Evolutionary conservation across 2,113 vertebrate genomes (phyloP).

Genomic region (Boleophthalmus pectinirostris): DNA sequence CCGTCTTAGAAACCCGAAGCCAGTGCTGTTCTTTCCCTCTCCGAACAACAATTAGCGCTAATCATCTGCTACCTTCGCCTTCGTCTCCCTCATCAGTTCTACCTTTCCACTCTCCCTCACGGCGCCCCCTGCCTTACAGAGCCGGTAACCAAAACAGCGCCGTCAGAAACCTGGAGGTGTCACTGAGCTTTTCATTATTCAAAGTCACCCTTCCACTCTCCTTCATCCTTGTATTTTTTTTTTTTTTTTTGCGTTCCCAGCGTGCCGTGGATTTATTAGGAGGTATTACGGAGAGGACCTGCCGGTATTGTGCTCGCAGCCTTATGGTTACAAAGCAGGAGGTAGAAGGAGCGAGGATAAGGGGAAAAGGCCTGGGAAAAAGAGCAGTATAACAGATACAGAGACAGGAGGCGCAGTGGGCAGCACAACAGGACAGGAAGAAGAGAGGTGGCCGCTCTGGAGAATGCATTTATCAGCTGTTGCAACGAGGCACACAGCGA

Average conservation of each 20-base stretch:
- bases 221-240: constrained; percentile 37
- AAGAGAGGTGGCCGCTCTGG: background rate
- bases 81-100: constrained; percentile 52
- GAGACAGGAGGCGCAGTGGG: constrained; percentile 1
- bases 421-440: constrained; percentile 11
- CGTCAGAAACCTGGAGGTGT: constrained; percentile 51
- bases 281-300: constrained; percentile 63
- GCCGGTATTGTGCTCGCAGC: constrained; percentile 32
- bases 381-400: background rate
- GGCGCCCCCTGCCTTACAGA: constrained; percentile 48
- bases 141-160: constrained; percentile 62
- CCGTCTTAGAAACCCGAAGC: constrained; percentile 38
- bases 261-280: constrained; percentile 69
- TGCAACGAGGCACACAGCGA: constrained; percentile 12
- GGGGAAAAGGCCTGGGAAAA: background rate
- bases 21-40: constrained; percentile 30
- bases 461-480: constrained; percentile 15
- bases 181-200: constrained; percentile 77
- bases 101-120: constrained; percentile 15
- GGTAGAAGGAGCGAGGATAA: background rate
- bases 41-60: constrained; percentile 72
- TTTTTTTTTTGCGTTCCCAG: constrained; percentile 41
- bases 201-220: constrained; percentile 55
- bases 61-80: constrained; percentile 62
- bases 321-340: constrained; percentile 36